Evolutionary conservation across 2,797 vertebrate species (phyloP), one percentile per base, ranked within the genome.

Genomic region (Falco biarmicus): DNA sequence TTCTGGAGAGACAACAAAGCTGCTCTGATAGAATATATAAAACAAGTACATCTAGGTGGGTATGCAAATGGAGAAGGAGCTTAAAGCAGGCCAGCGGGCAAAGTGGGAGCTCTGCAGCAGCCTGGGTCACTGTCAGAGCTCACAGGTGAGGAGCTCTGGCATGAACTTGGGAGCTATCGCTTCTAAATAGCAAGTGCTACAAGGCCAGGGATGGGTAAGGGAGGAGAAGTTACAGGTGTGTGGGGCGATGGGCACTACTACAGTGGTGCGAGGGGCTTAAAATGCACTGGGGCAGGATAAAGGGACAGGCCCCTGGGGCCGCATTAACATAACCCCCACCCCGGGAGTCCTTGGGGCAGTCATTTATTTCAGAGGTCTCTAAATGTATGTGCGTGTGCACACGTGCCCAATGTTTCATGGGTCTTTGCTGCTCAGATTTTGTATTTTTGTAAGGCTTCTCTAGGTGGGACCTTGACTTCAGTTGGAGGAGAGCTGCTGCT

Each of bases 41-140:
- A 98, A 89, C 99, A 99, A 98, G 98, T 99, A 45, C 99, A 99
- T 96, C 97, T 99, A 95, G 99, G 99, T 99, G 93, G 94, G 98
- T 98, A 70, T 39, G 53, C 0, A 0, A 13, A 6, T 1, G 13
- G 63, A 34, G 16, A 6, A 19, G 10, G 50, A 86, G 61, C 21
- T 61, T 61, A 21, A 79, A 54, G 34, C 32, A 51, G 68, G 39
- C 37, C 8, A 15, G 18, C 25, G 10, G 73, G 73, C 19, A 61
- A 10, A 66, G 47, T 3, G 34, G 31, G 54, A 71, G 4, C 25
- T 43, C 26, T 56, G 69, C 13, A 43, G 71, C 29, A 77, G 75
- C 51, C 48, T 45, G 26, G 81, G 29, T 12, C 34, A 6, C 50
- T 32, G 73, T 47, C 69, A 66, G 51, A 88, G 80, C 76, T 77